Conservation (phyloP, 2,888 invertebrate species). For the Lasioglossum marginatum region DNA sequence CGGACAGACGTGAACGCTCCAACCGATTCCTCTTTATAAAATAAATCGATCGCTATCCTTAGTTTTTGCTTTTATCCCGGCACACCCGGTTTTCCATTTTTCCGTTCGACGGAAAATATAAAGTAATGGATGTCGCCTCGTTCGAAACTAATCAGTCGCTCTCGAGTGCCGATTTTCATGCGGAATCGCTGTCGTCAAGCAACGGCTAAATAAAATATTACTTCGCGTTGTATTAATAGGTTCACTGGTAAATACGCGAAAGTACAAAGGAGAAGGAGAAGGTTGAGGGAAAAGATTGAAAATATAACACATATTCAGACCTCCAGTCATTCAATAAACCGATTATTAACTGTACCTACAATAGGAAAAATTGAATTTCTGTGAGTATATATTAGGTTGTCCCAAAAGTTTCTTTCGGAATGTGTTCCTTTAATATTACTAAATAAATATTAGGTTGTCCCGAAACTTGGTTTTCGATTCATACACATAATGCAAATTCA, state of each 20-base stretch:
- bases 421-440: too few species aligned
- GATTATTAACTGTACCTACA: background rate
- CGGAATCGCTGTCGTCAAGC: background rate
- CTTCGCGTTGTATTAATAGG: background rate
- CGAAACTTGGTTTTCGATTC: too few species aligned
- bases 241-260: background rate
- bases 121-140: background rate
- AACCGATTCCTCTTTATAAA: conserved; percentile 2
- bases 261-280: background rate
- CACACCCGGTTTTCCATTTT: background rate
- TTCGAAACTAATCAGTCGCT: background rate
- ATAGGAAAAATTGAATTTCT: background rate
- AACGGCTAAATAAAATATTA: background rate
- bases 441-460: too few species aligned
- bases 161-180: background rate
- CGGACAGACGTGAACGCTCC: conserved; percentile 9
- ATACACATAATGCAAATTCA: too few species aligned
- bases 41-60: conserved; percentile 19
- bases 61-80: background rate
- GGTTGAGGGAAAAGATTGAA: too few species aligned
- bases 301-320: background rate
- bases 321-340: background rate
- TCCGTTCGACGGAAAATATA: background rate
- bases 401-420: too few species aligned
- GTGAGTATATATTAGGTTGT: too few species aligned